These are phyloP conservation scores for Brachionus angularis DNA, from an alignment of 1,140 invertebrate species.

Conservation along the genomic window DNA sequence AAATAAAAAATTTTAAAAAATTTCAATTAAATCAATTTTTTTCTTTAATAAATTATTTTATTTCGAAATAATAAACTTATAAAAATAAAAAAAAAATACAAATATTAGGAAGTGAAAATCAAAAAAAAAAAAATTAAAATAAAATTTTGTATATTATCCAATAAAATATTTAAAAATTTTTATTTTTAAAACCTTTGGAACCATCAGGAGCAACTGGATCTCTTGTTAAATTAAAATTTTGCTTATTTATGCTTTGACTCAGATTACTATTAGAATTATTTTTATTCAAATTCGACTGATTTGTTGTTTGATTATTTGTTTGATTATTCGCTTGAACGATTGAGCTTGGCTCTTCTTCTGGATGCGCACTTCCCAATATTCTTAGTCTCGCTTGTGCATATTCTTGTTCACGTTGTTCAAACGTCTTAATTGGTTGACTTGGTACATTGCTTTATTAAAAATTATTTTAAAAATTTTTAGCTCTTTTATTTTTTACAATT, in stretches of 20 bases:
- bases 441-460: neutral
- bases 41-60: too few relatives aligned
- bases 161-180: too few relatives aligned
- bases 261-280: too few relatives aligned
- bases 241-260: too few relatives aligned
- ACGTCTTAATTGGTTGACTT: conserved; percentile 29
- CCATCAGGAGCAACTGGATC: conserved; percentile 19
- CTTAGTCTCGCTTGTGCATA: conserved; percentile 37
- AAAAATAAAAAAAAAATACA: too few relatives aligned
- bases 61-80: too few relatives aligned
- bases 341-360: neutral
- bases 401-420: conserved; percentile 42
- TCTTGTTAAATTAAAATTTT: conserved; percentile 19
- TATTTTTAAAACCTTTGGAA: conserved; percentile 7
- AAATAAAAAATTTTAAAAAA: too few relatives aligned
- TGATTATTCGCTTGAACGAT: neutral
- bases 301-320: too few relatives aligned
- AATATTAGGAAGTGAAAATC: too few relatives aligned
- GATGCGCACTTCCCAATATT: conserved; percentile 36
- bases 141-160: too few relatives aligned
- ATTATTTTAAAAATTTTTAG: neutral
- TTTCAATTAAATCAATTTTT: too few relatives aligned
- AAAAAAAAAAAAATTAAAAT: too few relatives aligned
- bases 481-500: neutral
- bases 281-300: neutral